Evolutionary conservation across 2,797 vertebrate genomes (phyloP), one percentile per base, ranked within the genome.

Genomic region (Hippoglossus hippoglossus): DNA sequence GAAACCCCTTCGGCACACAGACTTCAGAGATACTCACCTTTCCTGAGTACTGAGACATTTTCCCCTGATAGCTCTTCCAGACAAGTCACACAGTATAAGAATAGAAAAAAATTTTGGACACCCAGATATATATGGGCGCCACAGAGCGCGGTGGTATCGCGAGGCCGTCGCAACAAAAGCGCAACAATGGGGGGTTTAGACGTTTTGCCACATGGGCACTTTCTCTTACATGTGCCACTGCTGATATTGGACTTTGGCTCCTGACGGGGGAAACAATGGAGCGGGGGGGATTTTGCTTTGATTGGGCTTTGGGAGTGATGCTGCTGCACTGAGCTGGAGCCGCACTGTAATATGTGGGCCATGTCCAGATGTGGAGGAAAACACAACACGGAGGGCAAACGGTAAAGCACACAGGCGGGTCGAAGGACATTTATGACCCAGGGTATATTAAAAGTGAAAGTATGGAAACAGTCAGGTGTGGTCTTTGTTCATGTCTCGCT

Each of bases 11-110:
- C 50, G 59, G 67, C 65, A 41, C 39, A 41, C 39, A 3, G 39
- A 10, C 12, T 68, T 60, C 61, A 51, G 52, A 60, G 65, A 34
- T 90, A 96, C 96, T 96, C 93, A 97, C 96, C 95, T 98, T 97
- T 93, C 96, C 96, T 3, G 96, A 97, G 92, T 95, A 95, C 71
- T 96, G 96, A 73, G 95, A 95, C 96, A 96, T 96, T 89, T 90
- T 91, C 90, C 84, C 73, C 84, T 87, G 82, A 80, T 82, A 80
- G 81, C 55, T 78, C 68, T 85, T 77, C 87, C 92, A 91, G 88
- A 89, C 73, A 80, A 75, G 88, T 75, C 83, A 86, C 19, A 92
- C 81, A 87, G 87, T 90, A 81, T 90, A 89, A 82, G 76, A 80
- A 68, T 59, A 67, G 86, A 85, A 89, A 88, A 87, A 88, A 39